These are phyloP conservation scores for Silvanus unidentatus DNA, from an alignment of 2,888 invertebrate species.

Conservation along the genomic window DNA sequence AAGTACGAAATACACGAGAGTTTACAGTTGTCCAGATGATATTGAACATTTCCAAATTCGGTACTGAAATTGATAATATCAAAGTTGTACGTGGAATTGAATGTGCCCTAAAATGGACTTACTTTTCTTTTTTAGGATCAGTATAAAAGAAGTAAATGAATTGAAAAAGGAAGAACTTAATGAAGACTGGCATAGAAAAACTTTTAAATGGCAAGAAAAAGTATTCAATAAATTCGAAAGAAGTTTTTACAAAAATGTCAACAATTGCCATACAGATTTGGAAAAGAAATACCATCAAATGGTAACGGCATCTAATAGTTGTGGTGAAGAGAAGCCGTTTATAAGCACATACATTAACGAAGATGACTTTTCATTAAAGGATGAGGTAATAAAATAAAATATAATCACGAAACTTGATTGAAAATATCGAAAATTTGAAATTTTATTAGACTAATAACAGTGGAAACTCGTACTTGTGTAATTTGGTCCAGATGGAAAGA, in stretches of 20 bases:
- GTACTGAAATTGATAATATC: too few relatives aligned
- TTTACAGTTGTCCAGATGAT: constrained; percentile 51
- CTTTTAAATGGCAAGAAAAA: constrained; percentile 70
- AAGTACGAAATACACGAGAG: constrained; percentile 38
- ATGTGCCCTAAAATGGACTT: constrained; percentile 15
- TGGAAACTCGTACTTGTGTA: too few relatives aligned
- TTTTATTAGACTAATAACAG: not conserved
- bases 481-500: not conserved
- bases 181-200: constrained; percentile 32
- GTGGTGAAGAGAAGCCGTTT: constrained; percentile 38
- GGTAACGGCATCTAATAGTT: constrained; percentile 36
- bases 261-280: constrained; percentile 57
- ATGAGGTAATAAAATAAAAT: constrained; percentile 16
- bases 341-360: constrained; percentile 54
- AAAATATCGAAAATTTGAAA: constrained; percentile 4
- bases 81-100: too few relatives aligned
- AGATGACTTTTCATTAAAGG: constrained; percentile 46
- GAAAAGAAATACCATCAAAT: constrained; percentile 54
- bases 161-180: constrained; percentile 20
- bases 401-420: constrained; percentile 1
- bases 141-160: constrained; percentile 22
- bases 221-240: constrained; percentile 57
- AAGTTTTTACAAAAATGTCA: constrained; percentile 53
- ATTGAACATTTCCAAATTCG: constrained; percentile 50
- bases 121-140: constrained; percentile 17